Evolutionary conservation across 1,140 invertebrate species (phyloP), one percentile per base, ranked within the genome.

Genomic region (Sycophila sp.): DNA sequence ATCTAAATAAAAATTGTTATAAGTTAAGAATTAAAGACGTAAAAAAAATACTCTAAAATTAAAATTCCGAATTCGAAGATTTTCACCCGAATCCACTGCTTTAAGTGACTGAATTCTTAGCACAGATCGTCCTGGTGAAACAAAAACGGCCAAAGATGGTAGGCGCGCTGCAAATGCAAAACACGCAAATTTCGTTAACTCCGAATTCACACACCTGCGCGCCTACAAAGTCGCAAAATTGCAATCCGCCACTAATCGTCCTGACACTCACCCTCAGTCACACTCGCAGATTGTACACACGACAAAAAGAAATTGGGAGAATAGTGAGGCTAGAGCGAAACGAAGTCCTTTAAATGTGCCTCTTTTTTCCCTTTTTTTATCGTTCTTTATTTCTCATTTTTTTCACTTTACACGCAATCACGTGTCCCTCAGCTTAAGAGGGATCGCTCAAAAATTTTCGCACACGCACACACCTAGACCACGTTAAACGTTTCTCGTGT

Each of bases 31-130:
- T 42, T 42, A n/a, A 3, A n/a, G 13, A 40, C 10, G 10, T 8
- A 56, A 56, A 56, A 10, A 51, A 11, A 51, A 51, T 51, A 6
- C 4, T 49, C 6, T 28, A 36, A 32, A 58, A 34, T 45, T 32
- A 36, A 67, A 68, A 22, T 67, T 36, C 28, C 13, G 10, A 63
- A 70, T 34, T 10, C 28, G n/a, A 38, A 56, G 19, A 38, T 64
- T 55, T 47, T 53, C 47, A 64, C 6, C 49, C 51, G 8, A 64
- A 56, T 58, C 11, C 10, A 55, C 19, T 42, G n/a, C n/a, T 28
- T 55, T 55, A 24, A 58, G 10, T 17, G 47, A 47, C 45, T 19
- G 28, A 49, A 19, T 45, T 15, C 60, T n/a, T 60, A 34, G 59
- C 32, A 64, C 49, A 36, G n/a, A 45, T 63, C 7, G 19, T 13